A percentile compares a stretch with the other conserved stretches of the same genome.
phyloP scores from a whole-genome alignment of 2,797 vertebrate species.

The Crenuchus spilurus region DNA sequence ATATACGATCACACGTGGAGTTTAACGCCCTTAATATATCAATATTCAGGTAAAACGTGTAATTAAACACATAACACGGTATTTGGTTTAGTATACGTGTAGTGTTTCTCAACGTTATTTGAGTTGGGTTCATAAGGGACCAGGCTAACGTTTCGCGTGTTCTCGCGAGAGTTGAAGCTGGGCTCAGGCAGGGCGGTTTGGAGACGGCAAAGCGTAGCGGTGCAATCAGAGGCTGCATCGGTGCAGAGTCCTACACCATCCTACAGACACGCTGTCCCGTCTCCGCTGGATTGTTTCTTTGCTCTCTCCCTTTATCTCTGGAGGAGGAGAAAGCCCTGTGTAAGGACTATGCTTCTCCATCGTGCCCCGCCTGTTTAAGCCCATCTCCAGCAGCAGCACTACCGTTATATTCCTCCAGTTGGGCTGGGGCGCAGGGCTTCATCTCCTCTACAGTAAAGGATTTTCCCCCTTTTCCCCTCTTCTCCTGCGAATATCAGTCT shows the following conservation, averaged over 20 bases:
- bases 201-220: background rate
- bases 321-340: background rate
- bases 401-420: slow-evolving; percentile 13
- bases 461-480: background rate
- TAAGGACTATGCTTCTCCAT: slow-evolving; percentile 16
- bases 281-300: background rate
- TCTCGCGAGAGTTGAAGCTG: slow-evolving; percentile 42
- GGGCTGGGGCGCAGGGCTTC: slow-evolving; percentile 1
- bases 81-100: no score
- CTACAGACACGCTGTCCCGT: background rate
- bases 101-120: no score
- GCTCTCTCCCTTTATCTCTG: background rate
- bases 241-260: background rate
- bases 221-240: background rate
- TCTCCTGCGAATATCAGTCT: slow-evolving; percentile 26
- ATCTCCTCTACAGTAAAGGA: slow-evolving; percentile 34
- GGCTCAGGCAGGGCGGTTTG: background rate
- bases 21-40: no score
- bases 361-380: slow-evolving; percentile 37
- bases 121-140: no score
- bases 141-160: background rate
- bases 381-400: slow-evolving; percentile 2
- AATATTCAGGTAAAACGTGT: no score
- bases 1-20: no score
- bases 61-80: no score